Base-by-base conservation (phyloP, 2,113 vertebrate genomes). In the Archilochus colubris region DNA sequence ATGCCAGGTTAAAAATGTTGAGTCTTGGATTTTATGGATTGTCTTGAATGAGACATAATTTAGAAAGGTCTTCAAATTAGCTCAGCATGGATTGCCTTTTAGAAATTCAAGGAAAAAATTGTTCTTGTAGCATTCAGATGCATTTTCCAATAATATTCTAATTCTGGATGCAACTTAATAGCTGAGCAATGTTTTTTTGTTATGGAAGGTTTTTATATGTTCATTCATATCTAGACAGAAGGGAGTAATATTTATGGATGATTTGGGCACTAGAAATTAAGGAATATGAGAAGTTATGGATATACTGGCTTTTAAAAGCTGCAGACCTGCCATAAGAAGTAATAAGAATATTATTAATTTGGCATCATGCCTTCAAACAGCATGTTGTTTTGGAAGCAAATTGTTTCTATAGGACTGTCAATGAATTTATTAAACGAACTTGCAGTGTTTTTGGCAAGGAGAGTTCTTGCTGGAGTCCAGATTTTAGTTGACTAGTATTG, bases 401-500 rank as follows among this genome's bases (percentile, higher is more conserved):
- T 89, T 82, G n/a, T 79, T 81, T 86, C 9, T 19, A 62, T 55
- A 76, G 38, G 33, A 38, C 27, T 51, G 17, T 22, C 30, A 19
- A 1, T 58, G 55, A 55, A 30, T 12, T 54, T 82, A 51, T 7
- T 76, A 61, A 91, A 66, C 12, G 48, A 82, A 19, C 21, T 58
- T 75, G 12, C 0, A 27, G 15, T 46, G 40, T 0, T 43, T 78
- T 83, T 82, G 57, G 44, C 59, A 7, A 53, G 36, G 15, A 0
- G 0, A 4, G 15, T 59, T 70, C 28, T 69, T 44, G 13, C 22
- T 73, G 2, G 21, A 27, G 10, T 57, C 6, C 25, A 31, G 11
- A 11, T 80, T 87, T 82, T 33, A 74, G 48, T 51, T 76, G 22
- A 2, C 36, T 73, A 13, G 14, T 87, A n/a, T 63, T 59, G 28